Evolutionary conservation across 2,797 vertebrate genomes (phyloP), one percentile per base, ranked within the genome.

Genomic region (Gila robusta): DNA sequence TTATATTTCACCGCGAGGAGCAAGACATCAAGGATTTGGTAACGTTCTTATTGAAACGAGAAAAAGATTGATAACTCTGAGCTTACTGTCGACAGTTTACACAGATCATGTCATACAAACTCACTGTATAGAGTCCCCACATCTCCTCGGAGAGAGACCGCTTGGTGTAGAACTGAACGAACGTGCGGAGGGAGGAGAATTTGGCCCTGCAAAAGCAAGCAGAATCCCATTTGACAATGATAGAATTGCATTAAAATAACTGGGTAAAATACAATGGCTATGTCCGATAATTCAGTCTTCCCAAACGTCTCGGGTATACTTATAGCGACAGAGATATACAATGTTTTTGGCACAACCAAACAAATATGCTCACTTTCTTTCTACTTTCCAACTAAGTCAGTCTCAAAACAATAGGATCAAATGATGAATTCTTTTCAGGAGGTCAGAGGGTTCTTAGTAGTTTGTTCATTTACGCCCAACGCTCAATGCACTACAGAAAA

Each of bases 161-260:
- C 19, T 52, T 21, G 49, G 62, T 28, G 7, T 83, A 73, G 71
- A 85, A 28, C 59, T 76, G 35, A 6, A 54, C 47, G 26, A 47
- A 62, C 37, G 69, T 66, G 23, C 54, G 23, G 17, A n/a, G 52
- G 80, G 79, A 81, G 77, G 74, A 66, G 56, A 84, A 73, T 87
- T 81, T 81, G 86, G 84, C 64, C 77, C 77, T 16, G 86, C 35
- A 76, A 79, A 66, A 82, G 72, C 81, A 82, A 88, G 72, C 79
- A 69, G 83, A 56, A 74, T 83, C 81, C 74, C 87, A 85, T 54
- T 23, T 85, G 73, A 83, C 86, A 87, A 86, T 84, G 78, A 84
- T 71, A 69, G 56, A 72, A 84, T 81, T 81, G 81, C 81, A 81
- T 84, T 77, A 88, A 85, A 90, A 86, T 87, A 83, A 90, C 86